Conservation (phyloP, 2,113 vertebrate species). For the Psettodes erumei region DNA sequence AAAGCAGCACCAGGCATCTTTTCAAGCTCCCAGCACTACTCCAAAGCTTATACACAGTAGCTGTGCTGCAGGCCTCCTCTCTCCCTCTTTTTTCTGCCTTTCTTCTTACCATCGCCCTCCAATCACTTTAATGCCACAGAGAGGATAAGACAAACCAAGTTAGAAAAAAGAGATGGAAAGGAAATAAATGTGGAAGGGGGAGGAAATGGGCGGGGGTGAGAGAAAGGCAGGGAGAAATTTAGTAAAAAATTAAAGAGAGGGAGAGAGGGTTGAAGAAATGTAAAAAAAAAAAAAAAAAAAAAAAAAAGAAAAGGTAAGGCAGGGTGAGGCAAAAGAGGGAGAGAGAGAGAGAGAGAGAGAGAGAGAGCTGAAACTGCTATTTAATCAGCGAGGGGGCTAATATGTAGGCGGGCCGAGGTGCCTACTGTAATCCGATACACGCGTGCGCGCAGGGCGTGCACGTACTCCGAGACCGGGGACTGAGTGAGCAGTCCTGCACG, state of each 20-base stretch:
- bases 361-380: slow-evolving; percentile 75
- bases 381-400: slow-evolving; percentile 86
- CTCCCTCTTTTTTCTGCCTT: slow-evolving; percentile 29
- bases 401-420: slow-evolving; percentile 88
- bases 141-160: neutral
- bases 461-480: slow-evolving; percentile 54
- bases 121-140: neutral
- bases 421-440: slow-evolving; percentile 91
- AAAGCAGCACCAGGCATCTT: slow-evolving; percentile 29
- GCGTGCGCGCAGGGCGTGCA: slow-evolving; percentile 64
- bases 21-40: slow-evolving; percentile 36
- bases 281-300: too few relatives aligned
- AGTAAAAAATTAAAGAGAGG: slow-evolving; percentile 10
- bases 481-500: slow-evolving; percentile 56
- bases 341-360: neutral
- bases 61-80: slow-evolving; percentile 45
- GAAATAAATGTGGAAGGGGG: neutral
- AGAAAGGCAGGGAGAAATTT: neutral
- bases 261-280: neutral
- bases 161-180: neutral
- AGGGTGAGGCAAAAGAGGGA: slow-evolving; percentile 14
- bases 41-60: slow-evolving; percentile 44
- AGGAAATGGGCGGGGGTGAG: neutral
- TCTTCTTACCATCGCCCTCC: slow-evolving; percentile 21
- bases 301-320: too few relatives aligned